Base-by-base conservation (phyloP, 1,140 invertebrate species). In the Conopomorpha cramerella region DNA sequence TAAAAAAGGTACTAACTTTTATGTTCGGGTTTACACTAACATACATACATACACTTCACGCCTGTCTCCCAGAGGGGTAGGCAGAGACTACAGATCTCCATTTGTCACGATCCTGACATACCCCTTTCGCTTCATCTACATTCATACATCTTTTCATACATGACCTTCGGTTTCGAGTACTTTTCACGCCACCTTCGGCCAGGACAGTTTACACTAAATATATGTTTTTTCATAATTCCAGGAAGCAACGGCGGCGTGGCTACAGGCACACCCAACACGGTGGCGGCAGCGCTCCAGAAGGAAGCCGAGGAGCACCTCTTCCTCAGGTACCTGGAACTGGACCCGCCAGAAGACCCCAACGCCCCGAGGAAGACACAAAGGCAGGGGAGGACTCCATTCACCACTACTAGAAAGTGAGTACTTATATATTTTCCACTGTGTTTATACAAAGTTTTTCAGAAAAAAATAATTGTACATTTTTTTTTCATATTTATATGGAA, bases 371-470 rank as follows among this genome's bases (percentile, higher is more conserved):
- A 73, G 8, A 40, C 67, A 0, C 81, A 78, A 27, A 78, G 81
- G 44, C 73, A 77, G 32, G 90, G 90, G n/a, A 79, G 89, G 39
- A 93, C 90, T 1, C 90, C 90, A 0, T 93, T 91, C 54, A 93
- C 90, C 2, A 85, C 86, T 30, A 91, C 89, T 16, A 86, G 87
- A 53, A 82, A 82, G 61, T 79, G 42, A 72, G 81, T 46, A 47
- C 64, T 34, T 26, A 11, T 13, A 27, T 2, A 8, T 14, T 16
- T 16, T 33, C 11, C 8, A n/a, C n/a, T n/a, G n/a, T n/a, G n/a
- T n/a, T n/a, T n/a, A n/a, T 36, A 38, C 31, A 11, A 14, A 12
- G 14, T 12, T 27, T 16, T 31, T 19, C 0, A 30, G 8, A 16
- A 1, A 17, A 30, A 19, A 19, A 28, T 28, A 25, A 18, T 16